Conservation (phyloP, 2,888 invertebrate species). For the Macaria notata region DNA sequence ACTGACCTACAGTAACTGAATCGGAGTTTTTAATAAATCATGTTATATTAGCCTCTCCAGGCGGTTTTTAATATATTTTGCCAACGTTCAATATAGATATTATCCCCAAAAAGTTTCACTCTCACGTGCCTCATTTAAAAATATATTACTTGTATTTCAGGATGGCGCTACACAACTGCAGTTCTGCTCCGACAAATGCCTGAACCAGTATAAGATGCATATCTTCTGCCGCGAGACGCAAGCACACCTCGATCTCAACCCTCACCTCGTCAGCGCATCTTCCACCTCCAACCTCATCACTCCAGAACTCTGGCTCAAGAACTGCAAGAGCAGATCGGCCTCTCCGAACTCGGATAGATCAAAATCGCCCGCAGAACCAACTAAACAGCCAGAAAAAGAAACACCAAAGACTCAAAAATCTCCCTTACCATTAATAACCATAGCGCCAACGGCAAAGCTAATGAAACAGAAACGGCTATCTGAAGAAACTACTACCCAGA, state of each 20-base stretch:
- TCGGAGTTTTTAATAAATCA: too few relatives aligned
- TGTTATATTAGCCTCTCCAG: too few relatives aligned
- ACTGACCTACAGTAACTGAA: too few relatives aligned
- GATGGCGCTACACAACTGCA: constrained; percentile 95
- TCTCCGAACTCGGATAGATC: constrained; percentile 82
- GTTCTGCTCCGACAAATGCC: constrained; percentile 95
- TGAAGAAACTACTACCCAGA: constrained; percentile 63
- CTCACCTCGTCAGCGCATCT: constrained; percentile 83
- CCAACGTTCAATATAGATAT: too few relatives aligned
- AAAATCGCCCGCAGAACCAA: constrained; percentile 73
- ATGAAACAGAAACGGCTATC: constrained; percentile 73
- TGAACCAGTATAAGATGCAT: constrained; percentile 98
- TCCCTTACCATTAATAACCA: constrained; percentile 84
- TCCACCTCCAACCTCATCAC: constrained; percentile 87
- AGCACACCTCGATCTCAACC: constrained; percentile 93
- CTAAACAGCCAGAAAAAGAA: constrained; percentile 55
- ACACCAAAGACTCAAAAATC: constrained; percentile 60
- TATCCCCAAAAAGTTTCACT: too few relatives aligned
- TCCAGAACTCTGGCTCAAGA: constrained; percentile 94
- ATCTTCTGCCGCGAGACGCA: constrained; percentile 97
- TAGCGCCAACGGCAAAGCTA: constrained; percentile 85
- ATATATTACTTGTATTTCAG: constrained; percentile 64
- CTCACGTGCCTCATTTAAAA: too few relatives aligned
- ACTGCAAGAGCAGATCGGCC: constrained; percentile 86
- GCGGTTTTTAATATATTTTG: too few relatives aligned